Conservation (phyloP, 2,888 invertebrate genomes). For the Chirona hameri region DNA sequence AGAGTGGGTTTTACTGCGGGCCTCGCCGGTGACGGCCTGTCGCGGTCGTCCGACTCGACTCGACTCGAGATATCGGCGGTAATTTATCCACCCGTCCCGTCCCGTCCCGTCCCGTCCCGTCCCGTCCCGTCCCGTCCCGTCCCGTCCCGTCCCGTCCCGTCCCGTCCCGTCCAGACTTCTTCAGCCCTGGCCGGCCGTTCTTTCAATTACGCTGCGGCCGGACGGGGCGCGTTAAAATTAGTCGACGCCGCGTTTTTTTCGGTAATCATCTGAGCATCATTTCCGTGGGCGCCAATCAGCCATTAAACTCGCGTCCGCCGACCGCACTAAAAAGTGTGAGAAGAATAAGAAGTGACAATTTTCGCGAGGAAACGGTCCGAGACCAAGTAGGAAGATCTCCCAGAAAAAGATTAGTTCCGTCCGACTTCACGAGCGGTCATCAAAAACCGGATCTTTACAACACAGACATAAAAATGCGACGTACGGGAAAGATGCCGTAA, state of each 20-base stretch:
- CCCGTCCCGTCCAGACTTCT: neutral
- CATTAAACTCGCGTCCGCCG: constrained; percentile 8
- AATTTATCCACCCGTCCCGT: neutral
- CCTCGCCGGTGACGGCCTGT: neutral
- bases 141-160: neutral
- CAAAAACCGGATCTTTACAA: neutral
- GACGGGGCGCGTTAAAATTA: neutral
- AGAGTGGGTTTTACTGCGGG: neutral
- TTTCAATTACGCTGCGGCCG: constrained; percentile 12
- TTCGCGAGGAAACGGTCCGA: neutral
- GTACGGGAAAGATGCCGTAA: neutral
- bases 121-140: neutral
- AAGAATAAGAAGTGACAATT: constrained; percentile 24
- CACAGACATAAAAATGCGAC: neutral
- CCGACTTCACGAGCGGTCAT: no score
- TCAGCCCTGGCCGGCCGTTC: neutral
- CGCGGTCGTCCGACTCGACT: neutral
- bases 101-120: neutral
- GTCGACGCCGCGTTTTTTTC: constrained; percentile 2
- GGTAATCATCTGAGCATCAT: constrained; percentile 25
- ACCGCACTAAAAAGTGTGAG: constrained; percentile 11
- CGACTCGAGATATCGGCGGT: neutral
- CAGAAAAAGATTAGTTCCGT: no score
- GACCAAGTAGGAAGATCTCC: neutral
- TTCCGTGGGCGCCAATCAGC: constrained; percentile 24